Base-by-base conservation (phyloP, 2,888 invertebrate species). In the Trissolcus japonicus region DNA sequence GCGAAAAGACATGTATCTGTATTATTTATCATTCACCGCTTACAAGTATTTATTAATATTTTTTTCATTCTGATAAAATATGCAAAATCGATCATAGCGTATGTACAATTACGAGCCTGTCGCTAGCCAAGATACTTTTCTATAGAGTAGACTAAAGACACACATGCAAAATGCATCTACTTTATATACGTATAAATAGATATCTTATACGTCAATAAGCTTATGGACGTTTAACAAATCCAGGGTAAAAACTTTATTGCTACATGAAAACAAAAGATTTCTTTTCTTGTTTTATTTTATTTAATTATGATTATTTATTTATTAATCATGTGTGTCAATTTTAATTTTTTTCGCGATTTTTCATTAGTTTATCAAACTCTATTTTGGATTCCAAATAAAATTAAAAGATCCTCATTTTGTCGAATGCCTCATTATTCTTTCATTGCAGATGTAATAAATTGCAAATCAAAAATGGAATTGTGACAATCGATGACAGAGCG, bases 101-200 rank as follows among this genome's bases (percentile, higher is more conserved):
- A 40, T 59, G 35, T 71, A 72, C 54, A 57, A 62, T 17, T 50
- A 25, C 55, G 46, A 53, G 41, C 56, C 21, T 61, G 62, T 60
- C 59, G 59, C 59, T 68, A 63, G 59, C 67, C 62, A 71, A 71
- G 76, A 76, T 76, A 50, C 68, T 46, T 63, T 68, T 75, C 68
- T 68, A 35, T 35, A 62, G 68, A 68, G 59, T 35, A 75, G 75
- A 68, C 75, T 75, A 75, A 75, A 76, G 77, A 63, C 63, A 19
- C 9, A 35, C 68, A 72, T 77, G 65, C 53, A 77, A 77, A 73
- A 77, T 77, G 65, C 56, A 77, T 77, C 68, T 46, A 56, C 19
- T 60, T 55, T 59, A 56, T 59, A 56, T 48, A 65, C 72, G 53
- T 73, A 46, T 35, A 35, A 35, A 35, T 35, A 35, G 35, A 35